phyloP scores from a whole-genome alignment of 2,888 invertebrate species.

The Hemithea aestivaria region DNA sequence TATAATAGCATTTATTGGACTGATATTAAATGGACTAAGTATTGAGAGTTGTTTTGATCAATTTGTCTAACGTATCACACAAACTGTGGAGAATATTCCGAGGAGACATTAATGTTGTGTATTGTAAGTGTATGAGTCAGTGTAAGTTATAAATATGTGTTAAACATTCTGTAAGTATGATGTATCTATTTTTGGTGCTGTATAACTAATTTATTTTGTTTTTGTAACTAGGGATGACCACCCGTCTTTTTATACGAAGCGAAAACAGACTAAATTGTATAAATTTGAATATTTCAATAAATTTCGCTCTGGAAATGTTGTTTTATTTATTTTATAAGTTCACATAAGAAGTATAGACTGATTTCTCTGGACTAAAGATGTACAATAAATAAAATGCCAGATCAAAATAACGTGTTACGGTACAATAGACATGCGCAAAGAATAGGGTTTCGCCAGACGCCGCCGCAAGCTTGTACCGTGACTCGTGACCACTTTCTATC shows the following conservation, averaged over 20 bases:
- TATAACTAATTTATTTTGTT: slow-evolving; percentile 75
- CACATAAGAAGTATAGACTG: not conserved
- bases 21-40: too few relatives aligned
- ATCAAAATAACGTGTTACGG: too few relatives aligned
- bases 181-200: slow-evolving; percentile 75
- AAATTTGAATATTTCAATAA: slow-evolving; percentile 72
- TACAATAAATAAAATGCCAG: too few relatives aligned
- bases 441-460: too few relatives aligned
- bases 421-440: too few relatives aligned
- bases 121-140: slow-evolving; percentile 28
- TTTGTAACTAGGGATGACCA: slow-evolving; percentile 59
- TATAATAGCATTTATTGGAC: too few relatives aligned
- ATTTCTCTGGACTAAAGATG: too few relatives aligned
- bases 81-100: too few relatives aligned
- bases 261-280: slow-evolving; percentile 67
- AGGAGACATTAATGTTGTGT: slow-evolving; percentile 7
- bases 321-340: slow-evolving; percentile 46
- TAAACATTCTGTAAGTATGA: slow-evolving; percentile 54
- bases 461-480: too few relatives aligned
- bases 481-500: too few relatives aligned
- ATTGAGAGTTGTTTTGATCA: too few relatives aligned
- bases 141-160: slow-evolving; percentile 43
- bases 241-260: slow-evolving; percentile 60
- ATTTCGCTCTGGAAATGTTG: slow-evolving; percentile 57
- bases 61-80: too few relatives aligned